Evolutionary conservation across 2,797 vertebrate species (phyloP).

Genomic region (Sarcophilus harrisii): DNA sequence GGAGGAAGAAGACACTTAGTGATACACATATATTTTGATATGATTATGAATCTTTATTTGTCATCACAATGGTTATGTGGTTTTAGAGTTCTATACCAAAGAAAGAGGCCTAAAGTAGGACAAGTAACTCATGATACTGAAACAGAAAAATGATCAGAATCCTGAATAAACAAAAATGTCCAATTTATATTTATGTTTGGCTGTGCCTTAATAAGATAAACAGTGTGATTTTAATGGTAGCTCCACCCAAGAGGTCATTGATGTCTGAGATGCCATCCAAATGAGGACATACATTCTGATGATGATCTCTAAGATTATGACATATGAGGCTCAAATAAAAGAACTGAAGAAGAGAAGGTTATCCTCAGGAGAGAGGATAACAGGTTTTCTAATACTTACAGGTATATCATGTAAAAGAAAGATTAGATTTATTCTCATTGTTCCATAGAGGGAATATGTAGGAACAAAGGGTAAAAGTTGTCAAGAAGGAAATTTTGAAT

Average conservation of each 20-base stretch:
- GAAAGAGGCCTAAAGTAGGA: background rate
- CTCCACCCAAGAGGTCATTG: background rate
- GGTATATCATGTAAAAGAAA: background rate
- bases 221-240: background rate
- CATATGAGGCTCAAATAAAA: background rate
- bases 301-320: background rate
- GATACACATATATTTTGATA: background rate
- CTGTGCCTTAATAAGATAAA: background rate
- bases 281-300: background rate
- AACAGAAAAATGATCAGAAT: background rate
- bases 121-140: background rate
- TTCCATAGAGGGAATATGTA: background rate
- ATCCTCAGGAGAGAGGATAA: background rate
- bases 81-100: background rate
- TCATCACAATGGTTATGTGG: background rate
- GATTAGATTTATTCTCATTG: background rate
- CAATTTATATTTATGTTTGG: background rate
- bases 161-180: background rate
- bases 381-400: background rate
- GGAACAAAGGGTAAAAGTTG: background rate
- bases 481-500: background rate
- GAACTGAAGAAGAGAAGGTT: background rate
- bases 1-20: background rate
- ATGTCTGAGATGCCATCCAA: background rate
- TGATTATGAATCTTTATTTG: background rate